A percentile compares a stretch with the other conserved stretches of the same genome.
Evolutionary conservation across 37 sponge, comb jelly and placozoan species (phyloP).

Genomic region (Spongilla lacustris): DNA sequence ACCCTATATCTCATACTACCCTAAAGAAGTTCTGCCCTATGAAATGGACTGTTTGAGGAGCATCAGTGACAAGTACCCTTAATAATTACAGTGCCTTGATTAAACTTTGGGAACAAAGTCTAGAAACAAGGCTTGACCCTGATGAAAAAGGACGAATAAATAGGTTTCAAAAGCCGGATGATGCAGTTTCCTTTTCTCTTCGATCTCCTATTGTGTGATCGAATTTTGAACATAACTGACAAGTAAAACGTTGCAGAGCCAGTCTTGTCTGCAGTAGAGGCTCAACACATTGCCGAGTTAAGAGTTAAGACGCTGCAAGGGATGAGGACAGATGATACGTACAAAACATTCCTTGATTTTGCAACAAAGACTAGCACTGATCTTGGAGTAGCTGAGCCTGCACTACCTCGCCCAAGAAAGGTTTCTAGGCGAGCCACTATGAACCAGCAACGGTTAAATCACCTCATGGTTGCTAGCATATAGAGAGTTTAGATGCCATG

Average conservation of each 20-base stretch:
- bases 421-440: constrained; percentile 51
- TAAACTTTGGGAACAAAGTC: constrained; percentile 63
- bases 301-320: constrained; percentile 43
- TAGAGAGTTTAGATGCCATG: constrained; percentile 18
- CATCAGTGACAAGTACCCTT: constrained; percentile 26
- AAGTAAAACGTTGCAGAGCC: constrained; percentile 62
- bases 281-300: too few relatives aligned
- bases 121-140: constrained; percentile 42
- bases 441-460: constrained; percentile 58
- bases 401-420: constrained; percentile 44
- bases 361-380: too few relatives aligned
- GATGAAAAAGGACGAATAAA: constrained; percentile 69
- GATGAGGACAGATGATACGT: constrained; percentile 61
- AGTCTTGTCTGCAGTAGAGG: constrained; percentile 61
- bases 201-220: constrained; percentile 66
- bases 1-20: constrained; percentile 17
- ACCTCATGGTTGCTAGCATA: constrained; percentile 51
- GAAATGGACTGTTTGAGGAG: constrained; percentile 43
- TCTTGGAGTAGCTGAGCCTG: too few relatives aligned
- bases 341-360: too few relatives aligned
- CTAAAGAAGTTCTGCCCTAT: too few relatives aligned
- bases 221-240: constrained; percentile 64
- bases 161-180: constrained; percentile 63
- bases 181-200: constrained; percentile 40
- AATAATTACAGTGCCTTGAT: constrained; percentile 29